A percentile compares a stretch with the other conserved stretches of the same genome.
These are phyloP conservation scores for Myotis myotis DNA, from an alignment of 2,797 vertebrate species.

Conservation along the genomic window DNA sequence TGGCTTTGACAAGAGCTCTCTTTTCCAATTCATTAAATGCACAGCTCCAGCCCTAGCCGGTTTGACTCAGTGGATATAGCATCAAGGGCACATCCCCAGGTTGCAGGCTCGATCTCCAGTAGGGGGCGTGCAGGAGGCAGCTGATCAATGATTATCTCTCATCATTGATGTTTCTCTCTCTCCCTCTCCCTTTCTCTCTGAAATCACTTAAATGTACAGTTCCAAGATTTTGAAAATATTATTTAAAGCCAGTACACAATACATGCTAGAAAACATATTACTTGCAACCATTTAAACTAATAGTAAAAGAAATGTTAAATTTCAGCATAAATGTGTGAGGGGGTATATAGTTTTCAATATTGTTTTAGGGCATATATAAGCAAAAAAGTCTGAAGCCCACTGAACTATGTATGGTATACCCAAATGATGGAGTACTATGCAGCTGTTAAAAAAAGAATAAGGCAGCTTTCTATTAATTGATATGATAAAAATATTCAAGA, in stretches of 20 bases:
- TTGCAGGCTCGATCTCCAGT: too few species aligned
- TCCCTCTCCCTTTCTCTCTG: too few species aligned
- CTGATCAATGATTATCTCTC: too few species aligned
- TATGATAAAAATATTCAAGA: not conserved
- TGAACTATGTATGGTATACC: not conserved
- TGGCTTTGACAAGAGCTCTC: constrained; percentile 36
- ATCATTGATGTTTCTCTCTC: too few species aligned
- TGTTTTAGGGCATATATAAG: constrained; percentile 10
- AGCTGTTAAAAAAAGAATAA: not conserved
- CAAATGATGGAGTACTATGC: not conserved
- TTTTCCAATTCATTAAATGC: constrained; percentile 55
- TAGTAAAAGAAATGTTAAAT: not conserved
- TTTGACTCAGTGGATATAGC: too few species aligned
- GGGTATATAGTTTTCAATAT: not conserved
- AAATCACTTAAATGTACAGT: not conserved
- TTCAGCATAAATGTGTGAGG: not conserved
- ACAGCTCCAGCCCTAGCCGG: not conserved
- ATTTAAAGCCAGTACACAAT: constrained; percentile 22
- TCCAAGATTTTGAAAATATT: constrained; percentile 41
- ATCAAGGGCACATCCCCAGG: too few species aligned
- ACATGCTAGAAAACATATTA: constrained; percentile 41
- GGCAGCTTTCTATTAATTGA: not conserved
- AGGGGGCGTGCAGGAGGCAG: too few species aligned
- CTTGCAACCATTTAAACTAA: constrained; percentile 44
- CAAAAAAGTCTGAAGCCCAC: not conserved